Conservation (phyloP, 64 coral and sea anemone genomes). For the Stichodactyla helianthus region DNA sequence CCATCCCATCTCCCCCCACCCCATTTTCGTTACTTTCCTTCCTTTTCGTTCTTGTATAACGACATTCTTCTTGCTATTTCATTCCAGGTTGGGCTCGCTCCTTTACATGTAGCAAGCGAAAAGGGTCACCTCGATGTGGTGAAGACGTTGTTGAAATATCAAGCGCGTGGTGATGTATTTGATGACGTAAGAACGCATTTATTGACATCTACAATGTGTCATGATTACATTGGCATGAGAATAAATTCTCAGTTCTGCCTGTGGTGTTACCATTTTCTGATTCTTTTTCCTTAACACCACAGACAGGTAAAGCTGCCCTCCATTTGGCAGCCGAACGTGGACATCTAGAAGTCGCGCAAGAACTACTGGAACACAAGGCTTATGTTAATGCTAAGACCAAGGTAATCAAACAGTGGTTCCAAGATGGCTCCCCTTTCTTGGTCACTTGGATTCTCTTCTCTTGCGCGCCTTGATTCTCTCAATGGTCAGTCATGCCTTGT, state of each 20-base stretch:
- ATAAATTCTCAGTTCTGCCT: too few relatives aligned
- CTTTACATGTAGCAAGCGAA: conserved; percentile 67
- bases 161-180: conserved; percentile 86
- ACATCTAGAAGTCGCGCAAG: conserved; percentile 67
- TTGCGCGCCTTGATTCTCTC: too few relatives aligned
- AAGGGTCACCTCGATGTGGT: conserved; percentile 85
- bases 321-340: conserved; percentile 81
- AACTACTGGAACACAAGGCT: conserved; percentile 81
- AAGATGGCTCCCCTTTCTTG: too few relatives aligned
- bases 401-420: conserved; percentile 9
- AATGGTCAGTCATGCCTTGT: too few relatives aligned
- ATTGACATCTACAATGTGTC: too few relatives aligned
- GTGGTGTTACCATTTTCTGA: not conserved
- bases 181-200: conserved; percentile 50
- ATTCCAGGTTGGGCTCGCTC: conserved; percentile 65
- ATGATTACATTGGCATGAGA: too few relatives aligned
- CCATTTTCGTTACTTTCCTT: not conserved
- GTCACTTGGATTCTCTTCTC: too few relatives aligned
- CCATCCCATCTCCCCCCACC: too few relatives aligned
- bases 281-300: not conserved
- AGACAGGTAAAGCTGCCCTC: conserved; percentile 74
- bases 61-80: not conserved
- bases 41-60: not conserved
- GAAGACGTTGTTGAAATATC: conserved; percentile 68
- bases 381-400: conserved; percentile 93